phyloP scores from a whole-genome alignment of 2,797 vertebrate genomes.

The Phalanger gymnotis region DNA sequence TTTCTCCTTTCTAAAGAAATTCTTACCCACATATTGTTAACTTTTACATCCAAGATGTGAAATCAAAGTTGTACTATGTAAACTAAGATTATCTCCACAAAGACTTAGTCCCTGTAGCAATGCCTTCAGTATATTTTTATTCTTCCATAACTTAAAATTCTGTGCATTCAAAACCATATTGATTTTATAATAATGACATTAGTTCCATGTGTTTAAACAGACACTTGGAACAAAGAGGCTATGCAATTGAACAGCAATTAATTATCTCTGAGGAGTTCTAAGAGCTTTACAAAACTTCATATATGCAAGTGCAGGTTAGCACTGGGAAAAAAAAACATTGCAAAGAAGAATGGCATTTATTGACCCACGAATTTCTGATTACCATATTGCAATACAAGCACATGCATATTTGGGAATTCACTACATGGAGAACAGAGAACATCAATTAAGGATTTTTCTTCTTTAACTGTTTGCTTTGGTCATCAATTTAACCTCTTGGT shows the following conservation, averaged over 20 bases:
- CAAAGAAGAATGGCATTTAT: background rate
- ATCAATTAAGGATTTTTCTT: background rate
- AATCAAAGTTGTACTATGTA: background rate
- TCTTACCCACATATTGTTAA: background rate
- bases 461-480: background rate
- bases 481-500: background rate
- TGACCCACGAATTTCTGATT: background rate
- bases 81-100: background rate
- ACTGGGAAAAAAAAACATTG: background rate
- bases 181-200: conserved; percentile 10
- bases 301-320: background rate
- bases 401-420: background rate
- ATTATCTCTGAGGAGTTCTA: background rate
- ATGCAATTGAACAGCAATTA: background rate
- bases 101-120: background rate
- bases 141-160: conserved; percentile 32
- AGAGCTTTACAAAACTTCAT: background rate
- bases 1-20: background rate
- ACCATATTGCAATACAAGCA: background rate
- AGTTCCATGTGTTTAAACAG: background rate
- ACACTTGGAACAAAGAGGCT: background rate
- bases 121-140: background rate
- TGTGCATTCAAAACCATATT: conserved; percentile 20
- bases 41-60: background rate
- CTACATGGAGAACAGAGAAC: background rate